Evolutionary conservation across 2,888 invertebrate genomes (phyloP).

Genomic region (Lamellibrachia columna): DNA sequence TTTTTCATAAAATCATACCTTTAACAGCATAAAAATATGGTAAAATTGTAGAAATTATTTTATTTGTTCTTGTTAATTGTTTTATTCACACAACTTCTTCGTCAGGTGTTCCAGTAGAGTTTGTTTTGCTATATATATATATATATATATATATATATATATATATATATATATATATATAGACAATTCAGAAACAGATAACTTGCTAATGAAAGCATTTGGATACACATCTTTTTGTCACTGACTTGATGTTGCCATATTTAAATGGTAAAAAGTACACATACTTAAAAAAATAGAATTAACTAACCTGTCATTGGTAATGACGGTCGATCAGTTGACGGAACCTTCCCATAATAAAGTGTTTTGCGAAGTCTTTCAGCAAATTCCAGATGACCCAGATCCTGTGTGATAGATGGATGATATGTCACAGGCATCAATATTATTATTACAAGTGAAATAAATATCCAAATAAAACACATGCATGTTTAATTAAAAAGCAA

Average conservation of each 20-base stretch:
- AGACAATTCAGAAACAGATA: too few relatives aligned
- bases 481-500: background rate
- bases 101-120: too few relatives aligned
- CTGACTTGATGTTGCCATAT: background rate
- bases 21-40: conserved; percentile 17
- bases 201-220: background rate
- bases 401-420: background rate
- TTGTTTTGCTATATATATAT: background rate
- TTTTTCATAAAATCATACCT: too few relatives aligned
- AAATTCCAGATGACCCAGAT: conserved; percentile 77
- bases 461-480: background rate
- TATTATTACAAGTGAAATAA: background rate
- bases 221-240: background rate
- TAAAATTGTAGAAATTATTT: background rate
- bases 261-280: background rate
- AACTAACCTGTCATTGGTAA: conserved; percentile 80
- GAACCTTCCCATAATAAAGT: conserved; percentile 82
- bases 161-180: background rate
- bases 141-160: background rate
- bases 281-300: background rate
- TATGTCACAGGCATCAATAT: background rate
- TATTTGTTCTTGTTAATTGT: background rate
- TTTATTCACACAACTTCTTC: too few relatives aligned
- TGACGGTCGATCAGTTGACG: conserved; percentile 78
- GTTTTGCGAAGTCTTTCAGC: conserved; percentile 86